A percentile compares a stretch with the other conserved stretches of the same genome.
phyloP scores from a whole-genome alignment of 2,888 invertebrate species.

The Isotomurus palustris region DNA sequence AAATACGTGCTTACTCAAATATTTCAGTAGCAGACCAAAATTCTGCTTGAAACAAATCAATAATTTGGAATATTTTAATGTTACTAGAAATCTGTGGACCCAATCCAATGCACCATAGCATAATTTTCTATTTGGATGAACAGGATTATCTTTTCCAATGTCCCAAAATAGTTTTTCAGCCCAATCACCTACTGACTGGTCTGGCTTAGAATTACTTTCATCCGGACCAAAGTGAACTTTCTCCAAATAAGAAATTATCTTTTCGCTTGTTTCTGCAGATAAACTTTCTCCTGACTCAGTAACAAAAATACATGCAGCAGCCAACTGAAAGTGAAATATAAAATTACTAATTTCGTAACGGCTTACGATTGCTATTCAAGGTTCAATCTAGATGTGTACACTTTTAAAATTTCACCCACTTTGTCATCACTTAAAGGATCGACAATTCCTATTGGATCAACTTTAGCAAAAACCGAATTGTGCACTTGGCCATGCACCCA shows the following conservation, averaged over 20 bases:
- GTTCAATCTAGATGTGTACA: too few relatives aligned
- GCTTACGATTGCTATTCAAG: too few relatives aligned
- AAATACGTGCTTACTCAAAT: background rate
- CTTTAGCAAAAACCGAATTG: constrained; percentile 82
- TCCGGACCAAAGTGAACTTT: constrained; percentile 23
- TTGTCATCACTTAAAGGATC: background rate
- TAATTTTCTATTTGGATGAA: constrained; percentile 14
- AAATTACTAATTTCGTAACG: background rate
- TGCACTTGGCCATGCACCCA: constrained; percentile 90
- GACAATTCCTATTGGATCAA: constrained; percentile 55
- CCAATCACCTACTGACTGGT: constrained; percentile 25
- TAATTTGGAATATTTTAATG: background rate
- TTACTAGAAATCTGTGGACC: constrained; percentile 41
- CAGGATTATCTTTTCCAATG: constrained; percentile 2
- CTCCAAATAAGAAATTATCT: background rate
- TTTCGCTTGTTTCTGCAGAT: constrained; percentile 11
- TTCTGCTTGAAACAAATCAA: constrained; percentile 2
- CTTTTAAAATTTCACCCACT: too few relatives aligned
- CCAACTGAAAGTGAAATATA: constrained; percentile 14
- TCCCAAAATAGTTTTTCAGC: constrained; percentile 21
- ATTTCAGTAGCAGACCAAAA: constrained; percentile 4
- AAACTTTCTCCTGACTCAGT: constrained; percentile 22
- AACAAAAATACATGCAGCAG: constrained; percentile 21
- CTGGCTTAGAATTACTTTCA: constrained; percentile 8
- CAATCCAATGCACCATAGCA: constrained; percentile 38